Base-by-base conservation (phyloP, 2,888 invertebrate species). In the Campaea margaritaria region DNA sequence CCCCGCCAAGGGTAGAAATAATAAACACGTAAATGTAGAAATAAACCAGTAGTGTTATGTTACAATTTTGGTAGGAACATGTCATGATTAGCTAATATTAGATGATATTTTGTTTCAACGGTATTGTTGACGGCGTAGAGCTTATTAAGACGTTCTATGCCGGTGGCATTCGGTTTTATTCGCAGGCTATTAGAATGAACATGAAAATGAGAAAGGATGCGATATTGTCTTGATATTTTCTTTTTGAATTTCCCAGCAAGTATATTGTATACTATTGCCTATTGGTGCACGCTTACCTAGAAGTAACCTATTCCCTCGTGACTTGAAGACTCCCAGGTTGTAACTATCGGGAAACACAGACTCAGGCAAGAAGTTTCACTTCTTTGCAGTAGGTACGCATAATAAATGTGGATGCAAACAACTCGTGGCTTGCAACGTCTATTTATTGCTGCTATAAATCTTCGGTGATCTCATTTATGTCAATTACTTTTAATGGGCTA, bases 21-120 rank as follows among this genome's bases (percentile, higher is more conserved):
- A 68, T 68, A 65, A 67, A 68, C 67, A 65, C 62, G 65, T 53
- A 65, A 60, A 67, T 65, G 59, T 58, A 64, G 44, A 50, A 62
- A 66, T 68, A 59, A 50, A 66, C 59, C 60, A 65, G 48, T 68
- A 68, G 62, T 66, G 65, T 68, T 68, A 66, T 64, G 65, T 62
- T 64, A 59, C 62, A 49, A 45, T 59, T 48, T 58, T 16, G 48
- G 53, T 10, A 2, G 38, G 45, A 59, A 59, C 58, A 53, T 45
- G 53, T 53, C 58, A 53, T 49, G 53, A 53, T 59, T 59, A 59
- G 58, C 58, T 45, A 48, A 53, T 49, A 53, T 53, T 49, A 49
- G 44, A 31, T 44, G 48, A 53, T 58, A 58, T 58, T 48, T 27
- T n/a, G 41, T 28, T 47, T 43, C 42, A 9, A 36, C 51, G n/a